Percentiles rank a stretch among this genome's conserved stretches.
These are phyloP conservation scores for Propithecus perrieri DNA, from an alignment of 2,797 vertebrate species.

Conservation along the genomic window DNA sequence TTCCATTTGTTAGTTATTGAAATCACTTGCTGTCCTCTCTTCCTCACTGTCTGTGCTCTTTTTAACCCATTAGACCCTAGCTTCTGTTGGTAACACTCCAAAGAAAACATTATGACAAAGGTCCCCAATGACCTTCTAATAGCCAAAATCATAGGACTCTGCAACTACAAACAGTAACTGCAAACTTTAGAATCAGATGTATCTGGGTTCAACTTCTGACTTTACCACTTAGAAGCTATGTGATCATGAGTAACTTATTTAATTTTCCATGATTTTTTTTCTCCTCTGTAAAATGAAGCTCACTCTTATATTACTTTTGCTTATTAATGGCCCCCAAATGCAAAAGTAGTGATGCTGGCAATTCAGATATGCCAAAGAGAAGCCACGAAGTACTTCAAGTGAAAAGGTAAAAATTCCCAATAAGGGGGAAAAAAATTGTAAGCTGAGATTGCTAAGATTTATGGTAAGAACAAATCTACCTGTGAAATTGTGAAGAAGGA, in stretches of 20 bases:
- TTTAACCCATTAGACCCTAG: not conserved
- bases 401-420: not conserved
- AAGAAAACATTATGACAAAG: not conserved
- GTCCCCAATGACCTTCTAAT: not conserved
- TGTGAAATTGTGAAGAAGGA: not conserved
- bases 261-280: not conserved
- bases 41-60: not conserved
- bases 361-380: not conserved
- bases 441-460: not conserved
- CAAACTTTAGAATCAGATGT: not conserved
- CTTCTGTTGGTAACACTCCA: not conserved
- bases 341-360: not conserved
- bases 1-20: not conserved
- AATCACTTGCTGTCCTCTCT: not conserved
- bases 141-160: not conserved
- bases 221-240: not conserved
- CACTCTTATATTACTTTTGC: not conserved
- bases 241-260: not conserved
- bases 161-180: not conserved
- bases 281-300: not conserved
- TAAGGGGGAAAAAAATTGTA: not conserved
- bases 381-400: not conserved
- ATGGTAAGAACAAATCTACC: not conserved
- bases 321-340: not conserved
- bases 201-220: not conserved